Conservation (phyloP, 2,888 invertebrate species). For the Ichneumoninae sp. region DNA sequence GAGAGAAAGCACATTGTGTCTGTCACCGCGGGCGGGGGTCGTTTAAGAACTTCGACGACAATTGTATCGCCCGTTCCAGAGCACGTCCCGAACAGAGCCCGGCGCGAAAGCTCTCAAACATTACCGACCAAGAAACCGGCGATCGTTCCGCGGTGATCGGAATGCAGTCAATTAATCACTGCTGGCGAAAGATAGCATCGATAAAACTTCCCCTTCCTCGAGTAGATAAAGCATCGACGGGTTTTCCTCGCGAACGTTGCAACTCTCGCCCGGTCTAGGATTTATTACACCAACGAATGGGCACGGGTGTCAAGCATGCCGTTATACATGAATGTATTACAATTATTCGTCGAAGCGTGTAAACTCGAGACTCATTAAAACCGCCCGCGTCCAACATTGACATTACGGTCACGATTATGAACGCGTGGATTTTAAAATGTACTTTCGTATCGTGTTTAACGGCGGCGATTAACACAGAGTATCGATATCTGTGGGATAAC, state of each 20-base stretch:
- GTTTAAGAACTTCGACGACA: constrained; percentile 56
- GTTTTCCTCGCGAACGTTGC: neutral
- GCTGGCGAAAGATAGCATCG: neutral
- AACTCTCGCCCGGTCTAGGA: constrained; percentile 1
- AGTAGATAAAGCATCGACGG: constrained; percentile 23
- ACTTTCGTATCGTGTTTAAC: constrained; percentile 42
- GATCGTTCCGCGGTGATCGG: neutral
- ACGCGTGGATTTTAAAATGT: constrained; percentile 44
- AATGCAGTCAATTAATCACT: constrained; percentile 29
- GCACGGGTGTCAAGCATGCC: constrained; percentile 23
- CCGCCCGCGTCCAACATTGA: constrained; percentile 61
- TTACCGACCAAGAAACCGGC: neutral
- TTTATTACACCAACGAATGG: constrained; percentile 4
- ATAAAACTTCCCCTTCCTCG: constrained; percentile 3
- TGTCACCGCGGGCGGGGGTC: constrained; percentile 45
- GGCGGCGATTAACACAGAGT: constrained; percentile 45
- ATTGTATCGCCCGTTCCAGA: constrained; percentile 47
- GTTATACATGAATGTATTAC: constrained; percentile 45
- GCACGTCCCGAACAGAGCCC: neutral
- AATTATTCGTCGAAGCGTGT: constrained; percentile 56
- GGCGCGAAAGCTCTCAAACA: constrained; percentile 18
- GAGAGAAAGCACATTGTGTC: constrained; percentile 64
- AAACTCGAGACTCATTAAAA: constrained; percentile 55
- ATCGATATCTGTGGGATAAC: constrained; percentile 53
- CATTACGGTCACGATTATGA: constrained; percentile 52